phyloP scores from a whole-genome alignment of 2,797 vertebrate genomes.

The Arctocebus calabarensis region DNA sequence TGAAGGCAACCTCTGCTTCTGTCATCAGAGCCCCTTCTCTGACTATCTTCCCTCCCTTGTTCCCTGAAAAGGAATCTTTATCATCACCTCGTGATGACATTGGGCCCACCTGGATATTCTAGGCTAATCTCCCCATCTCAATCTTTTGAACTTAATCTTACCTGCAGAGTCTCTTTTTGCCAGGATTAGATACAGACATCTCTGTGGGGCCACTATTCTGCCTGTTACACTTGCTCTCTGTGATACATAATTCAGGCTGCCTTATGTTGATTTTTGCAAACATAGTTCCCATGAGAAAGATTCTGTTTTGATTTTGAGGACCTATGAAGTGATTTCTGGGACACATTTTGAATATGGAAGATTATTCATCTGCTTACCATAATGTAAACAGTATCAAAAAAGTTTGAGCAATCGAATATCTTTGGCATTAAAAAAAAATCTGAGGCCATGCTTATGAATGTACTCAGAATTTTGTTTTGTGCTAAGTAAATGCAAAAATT shows the following conservation, averaged over 20 bases:
- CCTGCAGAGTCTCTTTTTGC: not conserved
- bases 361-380: not conserved
- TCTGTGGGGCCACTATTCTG: not conserved
- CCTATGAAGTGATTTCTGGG: not conserved
- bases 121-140: not conserved
- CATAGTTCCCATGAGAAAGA: not conserved
- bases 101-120: not conserved
- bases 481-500: not conserved
- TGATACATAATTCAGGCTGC: not conserved
- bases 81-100: not conserved
- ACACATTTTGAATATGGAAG: not conserved
- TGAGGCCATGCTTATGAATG: not conserved
- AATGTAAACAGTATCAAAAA: conserved; percentile 5
- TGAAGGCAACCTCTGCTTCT: not conserved
- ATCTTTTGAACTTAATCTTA: not conserved
- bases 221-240: not conserved
- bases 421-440: not conserved
- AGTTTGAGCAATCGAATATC: not conserved
- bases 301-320: not conserved
- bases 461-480: conserved; percentile 4
- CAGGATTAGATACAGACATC: not conserved
- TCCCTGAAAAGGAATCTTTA: not conserved
- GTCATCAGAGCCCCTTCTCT: not conserved
- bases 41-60: not conserved
- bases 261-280: not conserved